Conservation (phyloP, 2,113 vertebrate species). For the Gymnocephalus cernua region DNA sequence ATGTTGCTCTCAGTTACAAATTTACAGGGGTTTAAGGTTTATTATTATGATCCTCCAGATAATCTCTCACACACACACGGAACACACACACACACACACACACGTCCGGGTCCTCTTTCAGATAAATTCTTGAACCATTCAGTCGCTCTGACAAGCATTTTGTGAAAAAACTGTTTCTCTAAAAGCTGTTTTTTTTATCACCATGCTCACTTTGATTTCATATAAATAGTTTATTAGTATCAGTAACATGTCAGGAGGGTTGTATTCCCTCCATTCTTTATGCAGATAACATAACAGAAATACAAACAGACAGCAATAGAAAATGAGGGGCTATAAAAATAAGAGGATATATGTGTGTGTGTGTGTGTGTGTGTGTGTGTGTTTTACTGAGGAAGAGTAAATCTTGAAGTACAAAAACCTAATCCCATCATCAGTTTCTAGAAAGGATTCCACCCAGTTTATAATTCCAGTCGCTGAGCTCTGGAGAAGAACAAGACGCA, state of each 20-base stretch:
- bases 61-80: conserved; percentile 46
- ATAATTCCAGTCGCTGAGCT: conserved; percentile 57
- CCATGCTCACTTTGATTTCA: conserved; percentile 34
- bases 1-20: conserved; percentile 36
- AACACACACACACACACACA: conserved; percentile 10
- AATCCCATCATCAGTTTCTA: conserved; percentile 58
- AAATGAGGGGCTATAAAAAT: conserved; percentile 74
- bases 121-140: conserved; percentile 3
- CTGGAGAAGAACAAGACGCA: conserved; percentile 21
- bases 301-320: conserved; percentile 68
- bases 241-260: conserved; percentile 56
- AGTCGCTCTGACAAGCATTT: neutral
- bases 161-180: neutral
- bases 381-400: conserved; percentile 50
- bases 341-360: conserved; percentile 53
- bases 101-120: conserved; percentile 6
- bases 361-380: conserved; percentile 21
- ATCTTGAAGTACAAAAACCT: conserved; percentile 68
- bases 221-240: conserved; percentile 84
- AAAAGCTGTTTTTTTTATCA: conserved; percentile 10
- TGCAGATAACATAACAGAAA: conserved; percentile 64
- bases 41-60: conserved; percentile 45
- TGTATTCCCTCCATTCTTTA: conserved; percentile 24
- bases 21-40: conserved; percentile 50
- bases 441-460: conserved; percentile 50